Evolutionary conservation across 1,140 invertebrate species (phyloP), one percentile per base, ranked within the genome.

Genomic region (Tachypleus tridentatus): DNA sequence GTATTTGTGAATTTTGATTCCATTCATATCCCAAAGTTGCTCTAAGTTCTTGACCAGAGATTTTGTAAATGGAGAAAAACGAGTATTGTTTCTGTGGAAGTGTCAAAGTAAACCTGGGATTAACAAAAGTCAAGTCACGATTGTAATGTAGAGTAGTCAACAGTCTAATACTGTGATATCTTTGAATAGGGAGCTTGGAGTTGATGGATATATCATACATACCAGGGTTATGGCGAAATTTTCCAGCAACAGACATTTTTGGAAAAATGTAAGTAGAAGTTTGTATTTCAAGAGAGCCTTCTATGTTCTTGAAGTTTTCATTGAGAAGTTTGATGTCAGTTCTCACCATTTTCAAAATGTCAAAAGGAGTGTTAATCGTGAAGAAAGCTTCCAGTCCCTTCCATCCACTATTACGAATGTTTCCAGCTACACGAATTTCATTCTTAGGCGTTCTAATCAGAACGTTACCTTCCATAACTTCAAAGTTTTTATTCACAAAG

Each of bases 301-400:
- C 66, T n/a, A 73, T 57, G 51, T 66, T 65, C 48, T 68, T 56
- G 52, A 60, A 66, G 49, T 62, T 58, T 11, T 64, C 65, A 54
- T 67, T 69, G 3, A 61, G 7, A 57, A 61, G 64, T 66, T 70
- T 11, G 63, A 61, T 54, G 60, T 72, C 62, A 67, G 65, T 9
- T 62, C 72, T 51, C 56, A 58, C 47, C 72, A 66, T 62, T 51
- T 68, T 69, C 48, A 73, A 64, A 6, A 10, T 51, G 56, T 71
- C 62, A 51, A 71, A 72, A 9, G 74, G 73, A 7, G 73, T 72
- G 11, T 66, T 68, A 52, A 74, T 29, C 10, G 71, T 71, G 10
- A 74, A 49, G 58, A 70, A 72, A 5, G 61, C 64, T 65, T 73
- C 71, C 57, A 74, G 63, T 54, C 73, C 70, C 54, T 72, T 61